These are phyloP conservation scores for Syndactyla subalaris DNA, from an alignment of 2,797 vertebrate genomes.

Conservation along the genomic window DNA sequence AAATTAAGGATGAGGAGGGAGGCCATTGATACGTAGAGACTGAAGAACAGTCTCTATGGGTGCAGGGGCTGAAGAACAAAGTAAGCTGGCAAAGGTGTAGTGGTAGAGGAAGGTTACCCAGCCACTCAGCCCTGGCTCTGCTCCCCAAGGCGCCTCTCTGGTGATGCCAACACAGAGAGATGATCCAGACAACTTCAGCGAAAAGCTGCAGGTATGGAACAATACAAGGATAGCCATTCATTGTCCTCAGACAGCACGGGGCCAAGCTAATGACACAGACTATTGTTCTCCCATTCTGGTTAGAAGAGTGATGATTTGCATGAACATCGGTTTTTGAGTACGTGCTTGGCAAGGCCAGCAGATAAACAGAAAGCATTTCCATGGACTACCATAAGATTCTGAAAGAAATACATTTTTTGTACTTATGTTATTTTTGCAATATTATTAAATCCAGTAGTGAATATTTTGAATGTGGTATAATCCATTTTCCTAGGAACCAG, in stretches of 20 bases:
- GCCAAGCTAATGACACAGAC: neutral
- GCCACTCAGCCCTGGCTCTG: neutral
- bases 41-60: neutral
- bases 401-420: neutral
- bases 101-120: neutral
- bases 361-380: constrained; percentile 23
- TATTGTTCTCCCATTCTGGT: neutral
- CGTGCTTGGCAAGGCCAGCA: neutral
- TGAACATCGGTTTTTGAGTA: neutral
- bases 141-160: neutral
- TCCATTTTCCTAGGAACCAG: constrained; percentile 59
- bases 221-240: neutral
- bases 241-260: neutral
- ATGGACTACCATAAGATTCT: neutral
- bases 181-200: neutral
- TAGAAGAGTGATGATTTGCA: neutral
- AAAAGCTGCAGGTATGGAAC: neutral
- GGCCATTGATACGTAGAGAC: neutral
- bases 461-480: constrained; percentile 33
- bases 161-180: neutral
- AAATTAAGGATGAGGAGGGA: neutral
- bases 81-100: neutral
- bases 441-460: constrained; percentile 45
- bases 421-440: constrained; percentile 21
- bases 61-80: neutral